Evolutionary conservation across 2,113 vertebrate species (phyloP).

Genomic region (Hemiprocne comata): DNA sequence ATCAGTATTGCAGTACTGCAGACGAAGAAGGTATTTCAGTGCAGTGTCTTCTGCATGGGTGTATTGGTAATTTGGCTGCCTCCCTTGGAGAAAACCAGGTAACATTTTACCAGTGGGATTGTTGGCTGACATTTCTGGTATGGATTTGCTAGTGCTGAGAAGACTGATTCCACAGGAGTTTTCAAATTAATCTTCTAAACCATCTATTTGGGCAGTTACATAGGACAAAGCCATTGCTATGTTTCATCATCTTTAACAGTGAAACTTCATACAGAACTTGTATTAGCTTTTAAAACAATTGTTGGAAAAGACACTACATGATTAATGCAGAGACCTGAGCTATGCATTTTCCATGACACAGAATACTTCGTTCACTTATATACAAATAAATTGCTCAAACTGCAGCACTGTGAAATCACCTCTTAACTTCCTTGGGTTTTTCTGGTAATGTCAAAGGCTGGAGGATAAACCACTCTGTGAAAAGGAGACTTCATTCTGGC

Average conservation of each 20-base stretch:
- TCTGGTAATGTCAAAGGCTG: neutral
- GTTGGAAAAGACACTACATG: neutral
- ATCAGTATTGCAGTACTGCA: neutral
- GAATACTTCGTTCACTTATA: neutral
- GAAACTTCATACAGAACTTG: neutral
- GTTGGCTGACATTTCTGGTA: neutral
- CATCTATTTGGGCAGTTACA: rapidly evolving
- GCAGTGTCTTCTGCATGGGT: neutral
- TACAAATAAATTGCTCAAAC: neutral
- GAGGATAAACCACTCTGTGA: neutral
- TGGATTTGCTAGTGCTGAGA: neutral
- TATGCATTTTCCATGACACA: neutral
- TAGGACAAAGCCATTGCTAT: neutral
- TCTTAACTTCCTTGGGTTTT: neutral
- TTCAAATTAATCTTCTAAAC: neutral
- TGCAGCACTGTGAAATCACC: neutral
- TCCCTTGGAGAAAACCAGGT: neutral
- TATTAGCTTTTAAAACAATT: neutral
- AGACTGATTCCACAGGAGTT: neutral
- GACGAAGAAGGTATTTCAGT: neutral
- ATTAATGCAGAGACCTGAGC: neutral
- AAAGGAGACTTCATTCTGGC: neutral
- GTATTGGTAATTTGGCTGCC: neutral
- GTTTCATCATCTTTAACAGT: neutral
- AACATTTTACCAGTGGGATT: neutral